These are phyloP conservation scores for Phytoseiulus persimilis DNA, from an alignment of 2,888 invertebrate species.

Conservation along the genomic window DNA sequence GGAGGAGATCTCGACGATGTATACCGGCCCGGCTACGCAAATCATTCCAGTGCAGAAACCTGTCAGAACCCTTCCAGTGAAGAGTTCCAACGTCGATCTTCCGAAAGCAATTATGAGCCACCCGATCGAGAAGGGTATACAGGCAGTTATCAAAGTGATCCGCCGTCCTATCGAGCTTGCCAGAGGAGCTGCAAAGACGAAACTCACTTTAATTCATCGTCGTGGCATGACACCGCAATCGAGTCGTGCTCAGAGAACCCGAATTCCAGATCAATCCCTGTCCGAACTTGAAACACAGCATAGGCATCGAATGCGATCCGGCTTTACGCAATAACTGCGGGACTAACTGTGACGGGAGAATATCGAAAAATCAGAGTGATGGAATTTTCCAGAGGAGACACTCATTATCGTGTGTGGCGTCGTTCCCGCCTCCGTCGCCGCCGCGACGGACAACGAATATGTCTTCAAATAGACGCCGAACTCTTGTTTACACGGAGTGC, in stretches of 20 bases:
- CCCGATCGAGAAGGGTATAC: conserved; percentile 49
- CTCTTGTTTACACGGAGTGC: not conserved
- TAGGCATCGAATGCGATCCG: not conserved
- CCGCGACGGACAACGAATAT: not conserved
- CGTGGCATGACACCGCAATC: not conserved
- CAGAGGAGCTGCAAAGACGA: conserved; percentile 36
- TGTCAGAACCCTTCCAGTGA: conserved; percentile 48
- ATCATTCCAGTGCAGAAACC: conserved; percentile 49
- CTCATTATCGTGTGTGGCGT: too few species aligned
- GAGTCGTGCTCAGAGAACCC: too few species aligned
- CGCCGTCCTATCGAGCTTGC: conserved; percentile 47
- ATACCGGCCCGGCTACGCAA: conserved; percentile 49
- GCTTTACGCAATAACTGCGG: too few species aligned
- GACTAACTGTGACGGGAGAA: not conserved
- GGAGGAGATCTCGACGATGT: conserved; percentile 50
- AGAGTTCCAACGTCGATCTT: conserved; percentile 43
- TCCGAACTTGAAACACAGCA: too few species aligned
- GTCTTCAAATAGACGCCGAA: not conserved
- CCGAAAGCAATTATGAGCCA: conserved; percentile 47
- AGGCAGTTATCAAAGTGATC: conserved; percentile 44
- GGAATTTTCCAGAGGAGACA: not conserved
- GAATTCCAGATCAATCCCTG: too few species aligned
- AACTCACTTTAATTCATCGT: not conserved
- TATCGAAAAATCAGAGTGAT: not conserved
- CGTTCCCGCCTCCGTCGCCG: not conserved